Conservation (phyloP, 2,797 vertebrate genomes). For the Percopsis omiscomaycus region DNA sequence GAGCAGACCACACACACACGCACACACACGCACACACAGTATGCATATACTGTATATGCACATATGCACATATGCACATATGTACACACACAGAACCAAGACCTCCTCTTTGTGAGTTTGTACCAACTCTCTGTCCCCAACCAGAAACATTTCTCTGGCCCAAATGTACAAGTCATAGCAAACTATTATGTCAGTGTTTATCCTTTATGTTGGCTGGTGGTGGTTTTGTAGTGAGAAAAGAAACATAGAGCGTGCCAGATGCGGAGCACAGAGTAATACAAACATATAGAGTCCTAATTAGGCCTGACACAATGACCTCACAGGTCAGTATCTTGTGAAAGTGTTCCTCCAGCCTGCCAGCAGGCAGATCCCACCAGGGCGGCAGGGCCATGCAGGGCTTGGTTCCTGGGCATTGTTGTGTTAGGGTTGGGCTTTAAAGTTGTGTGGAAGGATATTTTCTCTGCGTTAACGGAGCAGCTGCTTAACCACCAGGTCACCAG, state of each 20-base stretch:
- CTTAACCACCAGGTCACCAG: conserved; percentile 16
- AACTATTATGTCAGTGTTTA: too few species aligned
- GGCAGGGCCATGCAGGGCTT: neutral
- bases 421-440: neutral
- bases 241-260: too few species aligned
- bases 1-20: conserved; percentile 5
- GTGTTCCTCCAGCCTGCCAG: neutral
- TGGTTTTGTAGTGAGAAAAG: too few species aligned
- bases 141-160: too few species aligned
- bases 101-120: conserved; percentile 2
- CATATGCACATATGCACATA: conserved; percentile 20
- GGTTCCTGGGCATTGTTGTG: neutral
- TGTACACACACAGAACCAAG: conserved; percentile 23
- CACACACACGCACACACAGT: conserved; percentile 20
- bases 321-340: neutral
- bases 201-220: too few species aligned
- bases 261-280: too few species aligned
- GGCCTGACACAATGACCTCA: neutral
- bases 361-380: neutral
- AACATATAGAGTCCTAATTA: too few species aligned
- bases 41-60: conserved; percentile 16
- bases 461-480: conserved; percentile 30
- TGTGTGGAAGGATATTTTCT: conserved; percentile 30
- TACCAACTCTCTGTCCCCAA: neutral
- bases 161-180: too few species aligned